Conservation (phyloP, 2,113 vertebrate genomes). For the Bos javanicus region DNA sequence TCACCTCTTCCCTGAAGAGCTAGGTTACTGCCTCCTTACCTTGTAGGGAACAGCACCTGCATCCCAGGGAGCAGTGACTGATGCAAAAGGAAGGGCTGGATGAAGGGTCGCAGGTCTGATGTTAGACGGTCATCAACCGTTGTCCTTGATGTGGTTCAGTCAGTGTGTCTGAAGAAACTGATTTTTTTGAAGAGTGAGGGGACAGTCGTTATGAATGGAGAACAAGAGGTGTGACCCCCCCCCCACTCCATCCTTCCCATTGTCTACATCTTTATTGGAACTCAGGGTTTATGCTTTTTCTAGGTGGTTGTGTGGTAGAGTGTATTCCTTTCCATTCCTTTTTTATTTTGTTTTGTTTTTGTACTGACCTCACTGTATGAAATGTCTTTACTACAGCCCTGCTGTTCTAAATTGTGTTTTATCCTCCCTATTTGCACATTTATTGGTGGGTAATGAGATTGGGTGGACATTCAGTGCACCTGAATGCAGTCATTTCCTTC, state of each 20-base stretch:
- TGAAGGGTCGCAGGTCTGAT: neutral
- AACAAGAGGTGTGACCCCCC: neutral
- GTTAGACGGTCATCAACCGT: neutral
- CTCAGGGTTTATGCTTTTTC: neutral
- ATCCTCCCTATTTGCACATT: neutral
- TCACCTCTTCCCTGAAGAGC: neutral
- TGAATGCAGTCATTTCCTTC: neutral
- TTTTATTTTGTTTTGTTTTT: neutral
- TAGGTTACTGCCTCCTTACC: neutral
- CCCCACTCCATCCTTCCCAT: neutral
- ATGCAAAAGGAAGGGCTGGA: neutral
- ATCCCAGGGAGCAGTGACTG: neutral
- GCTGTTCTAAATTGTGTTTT: neutral
- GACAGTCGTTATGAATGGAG: neutral
- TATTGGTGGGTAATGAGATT: neutral
- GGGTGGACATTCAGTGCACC: neutral
- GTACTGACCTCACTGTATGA: neutral
- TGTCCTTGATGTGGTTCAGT: neutral
- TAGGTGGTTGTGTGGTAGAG: neutral
- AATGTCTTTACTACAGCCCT: neutral
- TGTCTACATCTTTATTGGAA: neutral
- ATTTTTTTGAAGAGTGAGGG: neutral
- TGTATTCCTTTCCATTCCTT: neutral
- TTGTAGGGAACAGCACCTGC: neutral
- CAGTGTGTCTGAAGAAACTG: constrained; percentile 12